Evolutionary conservation across 2,888 invertebrate species (phyloP), one percentile per base, ranked within the genome.

Genomic region (Encarsia formosa): DNA sequence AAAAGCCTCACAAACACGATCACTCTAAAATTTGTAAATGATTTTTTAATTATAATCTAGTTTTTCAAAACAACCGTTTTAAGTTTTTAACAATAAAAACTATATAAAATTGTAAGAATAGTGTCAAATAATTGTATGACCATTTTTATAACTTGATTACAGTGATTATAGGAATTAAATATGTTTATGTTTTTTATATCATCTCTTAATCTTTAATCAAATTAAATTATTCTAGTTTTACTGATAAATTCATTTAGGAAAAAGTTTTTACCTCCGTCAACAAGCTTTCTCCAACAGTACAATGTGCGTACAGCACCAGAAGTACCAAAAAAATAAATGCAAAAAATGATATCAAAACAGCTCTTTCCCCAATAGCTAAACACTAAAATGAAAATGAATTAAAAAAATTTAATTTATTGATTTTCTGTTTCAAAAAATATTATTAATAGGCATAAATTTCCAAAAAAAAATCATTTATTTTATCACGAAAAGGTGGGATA

Each of bases 1-100:
- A n/a, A 78, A 79, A 3, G 81, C 81, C 43, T 76, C 71, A 2
- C 71, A 69, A 2, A 81, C 70, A 46, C 74, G 74, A 32, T 65
- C 63, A 52, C 80, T 81, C 81, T 81, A 63, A 18, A 63, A 70
- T n/a, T 15, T 44, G n/a, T n/a, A n/a, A n/a, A n/a, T n/a, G n/a
- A n/a, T n/a, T n/a, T n/a, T n/a, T n/a, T n/a, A n/a, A n/a, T n/a
- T n/a, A n/a, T 42, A n/a, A 23, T 22, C 8, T 20, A 15, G n/a
- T 22, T 16, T 18, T 23, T 8, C 5, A 43, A 20, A 34, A 1
- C 19, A 13, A 32, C 11, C 5, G 15, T 26, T 26, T 26, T 26
- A 8, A n/a, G n/a, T n/a, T n/a, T n/a, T n/a, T 26, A 26, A 11
- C 26, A 26, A 26, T 26, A 26, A 26, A 26, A 8, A 26, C 5